Evolutionary conservation across 2,113 vertebrate species (phyloP).

Genomic region (Thymallus thymallus): DNA sequence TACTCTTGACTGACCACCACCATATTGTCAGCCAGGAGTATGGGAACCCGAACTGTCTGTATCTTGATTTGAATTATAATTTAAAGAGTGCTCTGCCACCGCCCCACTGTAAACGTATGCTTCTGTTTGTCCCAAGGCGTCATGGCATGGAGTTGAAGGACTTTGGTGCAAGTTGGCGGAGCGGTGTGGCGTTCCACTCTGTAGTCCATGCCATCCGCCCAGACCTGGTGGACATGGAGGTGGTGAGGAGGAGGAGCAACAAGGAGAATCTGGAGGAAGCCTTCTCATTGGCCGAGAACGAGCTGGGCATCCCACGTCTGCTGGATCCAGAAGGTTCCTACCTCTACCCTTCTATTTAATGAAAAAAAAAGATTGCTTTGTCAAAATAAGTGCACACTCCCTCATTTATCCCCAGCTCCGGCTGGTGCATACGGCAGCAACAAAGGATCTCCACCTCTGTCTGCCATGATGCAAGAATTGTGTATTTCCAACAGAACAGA

Average conservation of each 20-base stretch:
- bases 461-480: not conserved
- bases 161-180: constrained; percentile 94
- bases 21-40: no score
- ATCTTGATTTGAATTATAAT: no score
- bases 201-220: constrained; percentile 91
- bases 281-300: constrained; percentile 87
- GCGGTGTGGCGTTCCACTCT: constrained; percentile 88
- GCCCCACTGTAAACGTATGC: no score
- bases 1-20: no score
- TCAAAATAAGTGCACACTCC: not conserved
- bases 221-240: constrained; percentile 91
- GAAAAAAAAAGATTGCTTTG: constrained; percentile 2
- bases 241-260: constrained; percentile 79
- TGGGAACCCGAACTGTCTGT: no score
- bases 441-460: no score
- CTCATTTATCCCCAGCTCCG: no score
- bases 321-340: constrained; percentile 91
- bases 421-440: no score
- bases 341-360: not conserved
- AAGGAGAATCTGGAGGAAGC: constrained; percentile 91
- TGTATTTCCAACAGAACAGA: not conserved
- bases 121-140: constrained; percentile 66
- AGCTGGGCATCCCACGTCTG: constrained; percentile 92
- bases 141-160: constrained; percentile 91
- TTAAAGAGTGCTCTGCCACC: no score